Evolutionary conservation across 2,797 vertebrate genomes (phyloP), one percentile per base, ranked within the genome.

Genomic region (Scyliorhinus canicula): DNA sequence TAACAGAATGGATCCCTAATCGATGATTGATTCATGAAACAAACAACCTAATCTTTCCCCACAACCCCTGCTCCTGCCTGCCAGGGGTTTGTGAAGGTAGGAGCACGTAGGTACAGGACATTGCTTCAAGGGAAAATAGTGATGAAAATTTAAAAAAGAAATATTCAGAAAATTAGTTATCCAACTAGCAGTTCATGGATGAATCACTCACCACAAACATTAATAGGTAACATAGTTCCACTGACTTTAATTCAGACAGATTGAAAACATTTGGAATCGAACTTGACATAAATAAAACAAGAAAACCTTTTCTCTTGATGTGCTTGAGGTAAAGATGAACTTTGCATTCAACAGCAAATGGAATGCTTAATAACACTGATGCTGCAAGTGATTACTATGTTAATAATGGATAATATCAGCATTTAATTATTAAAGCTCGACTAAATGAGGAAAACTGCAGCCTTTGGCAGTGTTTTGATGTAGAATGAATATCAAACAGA

Each of bases 321-420:
- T 94, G 47, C 47, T 52, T 52, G 12, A 94, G 52, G 31, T 74
- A 21, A n/a, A n/a, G 47, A 67, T 55, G 67, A 94, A 94, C 67
- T 55, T 94, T 31, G 35, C 28, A 67, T 93, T 93, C 65, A 69
- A 50, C 44, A 74, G 44, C 21, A 52, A 94, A 94, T 94, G 47
- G 67, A 94, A 94, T 71, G 93, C 28, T 44, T 67, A 63, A 60
- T 63, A 93, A 47, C 28, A 28, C 55, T 21, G 60, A 16, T 93
- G 57, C 40, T 67, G 9, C 63, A 47, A 69, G 67, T 74, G 67
- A 74, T 94, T 94, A 67, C 74, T 71, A 50, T 2, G 31, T 94
- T 94, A 94, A 94, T 94, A 94, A 94, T 94, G 31, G 69, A 94
- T 94, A 94, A 52, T 94, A 94, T 71, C 28, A 94, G 67, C 93